Evolutionary conservation across 1,140 invertebrate species (phyloP).

Genomic region (Schlechtendalia chinensis): DNA sequence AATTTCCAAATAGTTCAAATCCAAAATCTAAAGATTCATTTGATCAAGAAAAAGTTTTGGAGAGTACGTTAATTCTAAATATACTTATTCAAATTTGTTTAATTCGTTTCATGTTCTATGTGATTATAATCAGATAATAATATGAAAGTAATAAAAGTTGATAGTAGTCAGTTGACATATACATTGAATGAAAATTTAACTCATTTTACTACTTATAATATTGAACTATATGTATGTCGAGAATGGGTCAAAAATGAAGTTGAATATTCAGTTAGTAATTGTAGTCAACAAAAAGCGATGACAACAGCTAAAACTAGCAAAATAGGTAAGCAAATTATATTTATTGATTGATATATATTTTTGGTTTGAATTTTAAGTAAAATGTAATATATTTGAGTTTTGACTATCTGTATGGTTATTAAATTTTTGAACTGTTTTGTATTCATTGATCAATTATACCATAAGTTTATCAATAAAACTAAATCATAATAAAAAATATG

Average conservation of each 20-base stretch:
- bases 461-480: too few relatives aligned
- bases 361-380: background rate
- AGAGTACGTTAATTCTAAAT: constrained; percentile 16
- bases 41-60: constrained; percentile 13
- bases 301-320: constrained; percentile 52
- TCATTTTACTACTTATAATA: constrained; percentile 72
- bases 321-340: constrained; percentile 18
- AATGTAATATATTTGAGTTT: background rate
- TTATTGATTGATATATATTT: background rate
- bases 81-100: background rate
- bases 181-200: constrained; percentile 59
- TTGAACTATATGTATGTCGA: constrained; percentile 72
- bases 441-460: too few relatives aligned
- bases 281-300: constrained; percentile 53
- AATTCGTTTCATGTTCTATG: too few relatives aligned
- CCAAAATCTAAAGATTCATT: background rate
- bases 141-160: background rate
- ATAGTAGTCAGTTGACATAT: constrained; percentile 16
- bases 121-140: constrained; percentile 2
- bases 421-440: too few relatives aligned
- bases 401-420: background rate
- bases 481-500: too few relatives aligned
- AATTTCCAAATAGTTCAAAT: constrained; percentile 32
- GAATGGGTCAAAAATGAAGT: constrained; percentile 58
- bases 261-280: constrained; percentile 32